Evolutionary conservation across 2,888 invertebrate genomes (phyloP).

Genomic region (Caenorhabditis zanzibari): DNA sequence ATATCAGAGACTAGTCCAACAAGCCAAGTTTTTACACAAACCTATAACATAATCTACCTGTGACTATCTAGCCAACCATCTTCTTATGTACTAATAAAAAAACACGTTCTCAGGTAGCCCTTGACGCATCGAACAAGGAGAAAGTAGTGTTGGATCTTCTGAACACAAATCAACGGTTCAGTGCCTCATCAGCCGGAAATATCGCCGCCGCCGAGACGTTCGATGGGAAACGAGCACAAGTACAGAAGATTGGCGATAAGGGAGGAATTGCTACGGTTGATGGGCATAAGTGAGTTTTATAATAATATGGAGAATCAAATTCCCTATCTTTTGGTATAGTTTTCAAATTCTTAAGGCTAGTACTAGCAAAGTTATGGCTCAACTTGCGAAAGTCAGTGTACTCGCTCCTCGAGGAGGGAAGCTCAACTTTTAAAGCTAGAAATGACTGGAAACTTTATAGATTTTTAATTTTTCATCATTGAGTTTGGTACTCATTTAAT

Average conservation of each 20-base stretch:
- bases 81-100: conserved; percentile 1
- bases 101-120: conserved; percentile 73
- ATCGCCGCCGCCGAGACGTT: conserved; percentile 82
- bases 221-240: conserved; percentile 82
- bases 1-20: background rate
- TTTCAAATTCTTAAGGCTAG: too few species aligned
- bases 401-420: too few species aligned
- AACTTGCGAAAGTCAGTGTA: too few species aligned
- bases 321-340: too few species aligned
- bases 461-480: too few species aligned
- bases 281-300: conserved; percentile 79
- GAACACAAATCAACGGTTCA: conserved; percentile 72
- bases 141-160: conserved; percentile 80
- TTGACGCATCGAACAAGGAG: conserved; percentile 82
- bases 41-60: background rate
- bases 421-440: too few species aligned
- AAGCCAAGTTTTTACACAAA: too few species aligned
- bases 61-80: conserved; percentile 3
- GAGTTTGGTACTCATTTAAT: too few species aligned
- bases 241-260: conserved; percentile 82
- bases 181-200: conserved; percentile 78
- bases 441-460: too few species aligned
- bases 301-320: too few species aligned
- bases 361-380: too few species aligned
- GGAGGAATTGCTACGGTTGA: conserved; percentile 82